Percentiles rank a stretch among this genome's conserved stretches.
Evolutionary conservation across 2,113 vertebrate species (phyloP).

Genomic region (Notothenia rossii): DNA sequence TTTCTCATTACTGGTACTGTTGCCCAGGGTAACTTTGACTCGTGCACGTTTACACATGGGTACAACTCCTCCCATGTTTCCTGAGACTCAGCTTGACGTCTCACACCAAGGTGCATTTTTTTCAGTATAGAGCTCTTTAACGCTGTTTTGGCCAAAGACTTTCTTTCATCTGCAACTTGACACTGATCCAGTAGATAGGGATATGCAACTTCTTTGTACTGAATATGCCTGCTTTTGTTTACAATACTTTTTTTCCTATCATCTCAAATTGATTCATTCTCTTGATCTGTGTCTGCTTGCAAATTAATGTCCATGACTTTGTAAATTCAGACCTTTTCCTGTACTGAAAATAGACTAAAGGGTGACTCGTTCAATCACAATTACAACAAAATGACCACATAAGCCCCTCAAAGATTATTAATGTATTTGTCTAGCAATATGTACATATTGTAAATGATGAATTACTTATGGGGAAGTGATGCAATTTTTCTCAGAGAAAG

Average conservation of each 20-base stretch:
- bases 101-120: constrained; percentile 44
- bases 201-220: constrained; percentile 74
- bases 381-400: constrained; percentile 28
- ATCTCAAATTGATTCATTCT: constrained; percentile 10
- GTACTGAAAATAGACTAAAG: constrained; percentile 6
- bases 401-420: constrained; percentile 47
- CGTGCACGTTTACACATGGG: constrained; percentile 71
- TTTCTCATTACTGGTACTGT: constrained; percentile 53
- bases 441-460: constrained; percentile 85
- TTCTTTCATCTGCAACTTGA: constrained; percentile 52
- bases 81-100: constrained; percentile 37
- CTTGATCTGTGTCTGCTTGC: constrained; percentile 50
- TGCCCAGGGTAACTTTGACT: constrained; percentile 54
- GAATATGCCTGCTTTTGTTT: constrained; percentile 77
- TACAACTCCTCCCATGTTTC: constrained; percentile 28
- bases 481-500: constrained; percentile 60
- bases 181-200: constrained; percentile 45
- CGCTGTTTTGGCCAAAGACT: constrained; percentile 75
- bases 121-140: constrained; percentile 48
- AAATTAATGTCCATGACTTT: constrained; percentile 44
- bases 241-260: constrained; percentile 54
- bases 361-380: constrained; percentile 42
- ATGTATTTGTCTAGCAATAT: constrained; percentile 68
- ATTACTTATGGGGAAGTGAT: constrained; percentile 67
- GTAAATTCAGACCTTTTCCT: constrained; percentile 48